Conservation (phyloP, 2,113 vertebrate species). For the Dryoscopus gambensis region DNA sequence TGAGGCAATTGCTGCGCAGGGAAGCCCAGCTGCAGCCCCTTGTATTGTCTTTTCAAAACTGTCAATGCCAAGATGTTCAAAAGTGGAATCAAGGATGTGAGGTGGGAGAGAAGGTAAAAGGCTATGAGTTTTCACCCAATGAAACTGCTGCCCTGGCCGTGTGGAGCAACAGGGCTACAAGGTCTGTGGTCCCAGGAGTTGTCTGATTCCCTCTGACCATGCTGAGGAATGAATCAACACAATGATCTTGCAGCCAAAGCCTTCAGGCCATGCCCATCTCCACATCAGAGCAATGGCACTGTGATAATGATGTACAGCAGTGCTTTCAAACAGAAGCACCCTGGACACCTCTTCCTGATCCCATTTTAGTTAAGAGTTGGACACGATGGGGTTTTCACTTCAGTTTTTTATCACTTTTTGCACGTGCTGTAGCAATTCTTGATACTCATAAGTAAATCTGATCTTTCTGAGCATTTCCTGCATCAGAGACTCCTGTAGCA, state of each 20-base stretch:
- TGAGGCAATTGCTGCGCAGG: conserved; percentile 22
- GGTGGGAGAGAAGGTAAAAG: neutral
- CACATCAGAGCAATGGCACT: neutral
- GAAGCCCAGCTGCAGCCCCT: conserved; percentile 28
- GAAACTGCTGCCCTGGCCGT: neutral
- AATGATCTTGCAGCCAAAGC: neutral
- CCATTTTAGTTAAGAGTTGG: neutral
- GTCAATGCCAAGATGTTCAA: neutral
- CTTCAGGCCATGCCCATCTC: neutral
- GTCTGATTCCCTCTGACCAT: neutral
- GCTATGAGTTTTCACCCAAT: neutral
- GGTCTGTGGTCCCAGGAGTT: neutral
- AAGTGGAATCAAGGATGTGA: neutral
- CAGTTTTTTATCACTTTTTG: neutral
- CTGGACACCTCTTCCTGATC: neutral
- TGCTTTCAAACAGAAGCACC: neutral
- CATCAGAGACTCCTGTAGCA: neutral
- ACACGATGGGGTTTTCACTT: neutral
- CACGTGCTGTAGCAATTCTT: neutral
- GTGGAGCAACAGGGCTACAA: neutral
- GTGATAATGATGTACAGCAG: neutral
- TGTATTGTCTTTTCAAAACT: neutral
- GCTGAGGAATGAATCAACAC: neutral
- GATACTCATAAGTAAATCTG: neutral
- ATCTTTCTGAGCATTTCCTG: neutral